Percentiles rank a stretch among this genome's conserved stretches.
phyloP scores from a whole-genome alignment of 2,113 vertebrate genomes.

The Oostethus manadensis region DNA sequence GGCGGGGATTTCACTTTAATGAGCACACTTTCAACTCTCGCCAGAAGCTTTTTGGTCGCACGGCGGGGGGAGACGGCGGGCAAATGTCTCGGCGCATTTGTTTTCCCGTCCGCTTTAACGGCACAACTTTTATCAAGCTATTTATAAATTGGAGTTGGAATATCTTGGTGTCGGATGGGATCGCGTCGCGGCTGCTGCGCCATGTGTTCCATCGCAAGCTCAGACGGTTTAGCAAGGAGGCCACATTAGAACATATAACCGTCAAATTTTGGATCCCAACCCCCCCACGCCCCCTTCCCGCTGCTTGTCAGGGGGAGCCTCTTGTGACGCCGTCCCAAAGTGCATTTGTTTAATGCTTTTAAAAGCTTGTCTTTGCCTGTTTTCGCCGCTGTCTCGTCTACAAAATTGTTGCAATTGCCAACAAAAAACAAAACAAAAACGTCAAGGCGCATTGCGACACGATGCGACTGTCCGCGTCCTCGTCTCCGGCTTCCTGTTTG shows the following conservation, averaged over 20 bases:
- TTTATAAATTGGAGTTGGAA: constrained; percentile 65
- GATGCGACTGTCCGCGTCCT: constrained; percentile 63
- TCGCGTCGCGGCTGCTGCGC: constrained; percentile 51
- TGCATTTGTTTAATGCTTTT: constrained; percentile 74
- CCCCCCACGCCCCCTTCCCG: constrained; percentile 36
- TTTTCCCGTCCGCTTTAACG: constrained; percentile 36
- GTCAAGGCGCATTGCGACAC: constrained; percentile 57
- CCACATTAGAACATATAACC: constrained; percentile 69
- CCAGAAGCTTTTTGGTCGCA: constrained; percentile 4
- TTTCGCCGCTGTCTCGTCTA: constrained; percentile 58
- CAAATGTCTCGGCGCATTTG: constrained; percentile 62
- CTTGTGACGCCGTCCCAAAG: constrained; percentile 64
- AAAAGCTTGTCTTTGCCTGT: constrained; percentile 69
- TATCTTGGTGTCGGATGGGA: constrained; percentile 61
- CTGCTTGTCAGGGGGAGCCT: constrained; percentile 37
- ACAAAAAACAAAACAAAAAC: constrained; percentile 42
- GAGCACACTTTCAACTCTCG: constrained; percentile 41
- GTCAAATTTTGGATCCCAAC: constrained; percentile 48
- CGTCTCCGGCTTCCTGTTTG: constrained; percentile 65
- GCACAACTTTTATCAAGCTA: constrained; percentile 63
- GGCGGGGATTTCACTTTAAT: constrained; percentile 39
- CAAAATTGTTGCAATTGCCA: constrained; percentile 37
- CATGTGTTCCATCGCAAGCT: constrained; percentile 52
- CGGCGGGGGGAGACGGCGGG: constrained; percentile 54
- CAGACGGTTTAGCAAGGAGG: constrained; percentile 50